Conservation (phyloP, 1,140 invertebrate species). For the Samia ricini region DNA sequence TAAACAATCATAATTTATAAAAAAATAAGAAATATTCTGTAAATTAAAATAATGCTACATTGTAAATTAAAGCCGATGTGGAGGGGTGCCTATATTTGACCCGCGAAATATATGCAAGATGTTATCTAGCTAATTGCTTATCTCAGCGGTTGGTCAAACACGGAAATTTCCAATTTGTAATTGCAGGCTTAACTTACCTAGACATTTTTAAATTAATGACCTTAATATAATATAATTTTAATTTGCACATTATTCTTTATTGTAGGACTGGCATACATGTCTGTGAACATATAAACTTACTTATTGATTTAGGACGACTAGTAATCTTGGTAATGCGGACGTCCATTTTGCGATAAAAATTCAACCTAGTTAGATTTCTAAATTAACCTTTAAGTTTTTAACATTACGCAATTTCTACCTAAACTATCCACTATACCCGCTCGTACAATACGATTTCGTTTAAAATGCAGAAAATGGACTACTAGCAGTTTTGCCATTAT, state of each 20-base stretch:
- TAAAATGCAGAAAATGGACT: too few species aligned
- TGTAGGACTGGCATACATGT: not conserved
- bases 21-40: not conserved
- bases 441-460: too few species aligned
- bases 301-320: too few species aligned
- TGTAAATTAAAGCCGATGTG: not conserved
- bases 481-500: too few species aligned
- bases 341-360: too few species aligned
- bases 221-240: not conserved
- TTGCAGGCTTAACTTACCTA: not conserved
- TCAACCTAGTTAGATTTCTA: too few species aligned
- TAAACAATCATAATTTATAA: not conserved
- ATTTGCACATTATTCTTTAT: not conserved
- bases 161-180: slow-evolving; percentile 17
- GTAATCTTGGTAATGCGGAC: too few species aligned
- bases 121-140: slow-evolving; percentile 27
- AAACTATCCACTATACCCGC: too few species aligned
- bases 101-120: slow-evolving; percentile 18
- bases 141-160: slow-evolving; percentile 16
- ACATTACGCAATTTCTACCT: too few species aligned
- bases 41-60: not conserved
- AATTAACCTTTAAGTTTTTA: too few species aligned
- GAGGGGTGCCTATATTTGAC: not conserved
- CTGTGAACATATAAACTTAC: too few species aligned
- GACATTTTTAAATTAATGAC: not conserved